Evolutionary conservation across 2,888 invertebrate species (phyloP), one percentile per base, ranked within the genome.

Genomic region (Drosophila formosana): DNA sequence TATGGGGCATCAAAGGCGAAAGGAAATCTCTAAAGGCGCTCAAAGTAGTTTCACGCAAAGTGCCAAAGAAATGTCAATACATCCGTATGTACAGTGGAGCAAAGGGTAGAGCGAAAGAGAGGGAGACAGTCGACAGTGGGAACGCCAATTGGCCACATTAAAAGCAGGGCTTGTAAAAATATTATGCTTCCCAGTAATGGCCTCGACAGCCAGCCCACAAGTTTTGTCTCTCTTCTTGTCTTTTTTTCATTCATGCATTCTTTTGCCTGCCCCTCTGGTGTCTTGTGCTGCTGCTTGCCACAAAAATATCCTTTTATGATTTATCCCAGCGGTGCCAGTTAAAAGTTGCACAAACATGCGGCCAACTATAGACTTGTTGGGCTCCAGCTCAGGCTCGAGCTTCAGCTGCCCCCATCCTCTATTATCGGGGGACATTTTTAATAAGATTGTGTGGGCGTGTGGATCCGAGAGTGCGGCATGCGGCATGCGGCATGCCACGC

Each of bases 311-410:
- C 77, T 78, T 81, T 84, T 87, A 87, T 84, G 84, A 84, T 84
- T 83, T 84, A 73, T 77, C 85, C 88, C 88, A 81, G 70, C 69
- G 85, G 88, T 84, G 85, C 77, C 70, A 75, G 84, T 78, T 83
- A 80, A 82, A 80, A 77, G 84, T 80, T 80, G 67, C 70, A 69
- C 75, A 78, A 80, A 78, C 73, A 78, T 77, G 69, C 70, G 67
- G 62, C 70, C 71, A 80, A 68, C 84, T 69, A 70, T 67, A 62
- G 47, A 4, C 43, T 37, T 39, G 39, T 6, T 39, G n/a, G 39
- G 39, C 39, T 39, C 4, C 11, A 37, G 37, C 37, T 37, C 37
- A 11, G 11, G 37, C 53, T 25, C 43, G 11, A 41, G 53, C 61
- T 50, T 28, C 32, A 18, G 18, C 18, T 41, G 11, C 55, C 25